Evolutionary conservation across 2,113 vertebrate genomes (phyloP).

Genomic region (Phycodurus eques): DNA sequence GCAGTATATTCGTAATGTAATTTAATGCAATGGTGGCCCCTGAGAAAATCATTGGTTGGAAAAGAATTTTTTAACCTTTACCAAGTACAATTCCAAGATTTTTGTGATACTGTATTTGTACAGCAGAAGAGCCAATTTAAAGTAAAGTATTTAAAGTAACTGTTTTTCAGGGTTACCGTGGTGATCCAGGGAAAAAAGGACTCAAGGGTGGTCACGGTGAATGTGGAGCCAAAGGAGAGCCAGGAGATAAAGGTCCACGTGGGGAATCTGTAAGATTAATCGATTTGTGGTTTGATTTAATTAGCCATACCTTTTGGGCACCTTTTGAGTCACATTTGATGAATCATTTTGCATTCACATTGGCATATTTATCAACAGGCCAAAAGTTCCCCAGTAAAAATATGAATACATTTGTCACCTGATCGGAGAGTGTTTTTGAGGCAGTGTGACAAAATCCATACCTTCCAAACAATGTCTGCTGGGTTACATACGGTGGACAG

Average conservation of each 20-base stretch:
- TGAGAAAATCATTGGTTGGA: neutral
- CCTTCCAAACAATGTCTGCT: neutral
- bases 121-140: neutral
- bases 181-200: constrained; percentile 80
- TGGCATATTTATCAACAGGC: neutral
- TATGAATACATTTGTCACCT: neutral
- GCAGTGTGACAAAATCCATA: neutral
- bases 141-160: neutral
- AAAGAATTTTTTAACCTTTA: neutral
- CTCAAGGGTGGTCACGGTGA: constrained; percentile 87
- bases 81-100: neutral
- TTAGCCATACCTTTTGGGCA: neutral
- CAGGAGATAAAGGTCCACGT: constrained; percentile 79
- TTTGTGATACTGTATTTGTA: neutral
- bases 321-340: neutral
- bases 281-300: neutral
- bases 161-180: constrained; percentile 81
- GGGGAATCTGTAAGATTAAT: constrained; percentile 80
- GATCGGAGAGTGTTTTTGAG: neutral
- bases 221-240: constrained; percentile 83
- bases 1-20: neutral
- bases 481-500: neutral
- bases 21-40: neutral
- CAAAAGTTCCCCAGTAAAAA: neutral
- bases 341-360: neutral